Evolutionary conservation across 2,888 invertebrate species (phyloP), one percentile per base, ranked within the genome.

Genomic region (Habroteleia sp.): DNA sequence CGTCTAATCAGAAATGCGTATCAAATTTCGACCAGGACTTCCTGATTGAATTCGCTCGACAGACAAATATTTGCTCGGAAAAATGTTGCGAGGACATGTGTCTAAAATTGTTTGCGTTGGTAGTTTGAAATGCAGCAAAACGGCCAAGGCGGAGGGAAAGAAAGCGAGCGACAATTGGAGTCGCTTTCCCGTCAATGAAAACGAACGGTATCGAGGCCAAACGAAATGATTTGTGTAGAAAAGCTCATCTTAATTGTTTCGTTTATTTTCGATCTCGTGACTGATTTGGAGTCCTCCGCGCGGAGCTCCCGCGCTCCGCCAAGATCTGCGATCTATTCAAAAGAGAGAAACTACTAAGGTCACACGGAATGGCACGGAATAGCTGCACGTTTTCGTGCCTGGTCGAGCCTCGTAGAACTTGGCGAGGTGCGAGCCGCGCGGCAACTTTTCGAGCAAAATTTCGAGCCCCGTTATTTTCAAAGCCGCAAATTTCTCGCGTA

Each of bases 261-360:
- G 76, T 76, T 76, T 76, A 76, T 73, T 76, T 73, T 72, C 58
- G 68, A 76, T 76, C 72, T 68, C 72, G 72, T 76, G 72, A 76
- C 72, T 76, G 72, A 76, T 72, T 76, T 68, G 68, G 62, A 65
- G 66, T 41, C 54, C 74, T 63, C 42, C 31, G 33, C 66, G 62
- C 33, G 13, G 66, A 25, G 76, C 68, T 72, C 72, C 76, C 76
- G 76, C 72, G 50, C 72, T 76, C 66, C 60, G 68, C 72, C 68
- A 72, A 76, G 76, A 76, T 69, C 63, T 63, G 63, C 72, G 72
- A 76, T 76, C 76, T 73, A 76, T 72, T 72, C 76, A 76, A 76
- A 76, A 76, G 76, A 72, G 76, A 76, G 76, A 76, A 76, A 72
- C 76, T 73, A 42, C 68, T 76, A 72, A 76, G 76, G 72, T 76